Evolutionary conservation across 2,113 vertebrate species (phyloP), one percentile per base, ranked within the genome.

Genomic region (Candoia aspera): DNA sequence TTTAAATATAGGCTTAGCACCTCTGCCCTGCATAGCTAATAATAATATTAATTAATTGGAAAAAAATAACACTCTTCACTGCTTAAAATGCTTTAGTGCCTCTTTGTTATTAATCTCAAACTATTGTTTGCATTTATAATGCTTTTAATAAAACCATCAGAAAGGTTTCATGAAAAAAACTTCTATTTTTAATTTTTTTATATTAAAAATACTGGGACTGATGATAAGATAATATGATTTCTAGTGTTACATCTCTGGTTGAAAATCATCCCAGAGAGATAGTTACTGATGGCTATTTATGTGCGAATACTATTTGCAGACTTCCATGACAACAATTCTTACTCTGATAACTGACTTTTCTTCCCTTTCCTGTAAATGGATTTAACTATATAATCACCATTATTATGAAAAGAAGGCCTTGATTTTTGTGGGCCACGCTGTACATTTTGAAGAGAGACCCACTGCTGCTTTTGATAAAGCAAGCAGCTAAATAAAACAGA

Each of bases 111-210:
- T 90, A 53, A 15, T 33, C 59, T 54, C 12, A 0, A n/a, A 93
- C 86, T 90, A 3, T 88, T 92, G 24, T 10, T 93, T 91, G 17
- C 8, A 88, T 62, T 89, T 93, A 60, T 53, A 86, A 53, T 37
- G 89, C 86, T 93, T 91, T 91, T 68, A 84, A 92, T 87, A 68
- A 93, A 93, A 91, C 88, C 49, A 91, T 29, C 29, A 90, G 91
- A 24, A 88, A 58, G 26, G 26, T 12, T 37, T 73, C 8, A 8
- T n/a, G 13, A 68, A 37, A 73, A 79, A 79, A 49, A 49, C 4
- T 49, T 49, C 49, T 49, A 6, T 49, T 49, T 49, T 49, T 49
- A 49, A 49, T 3, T 5, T 49, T 49, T 49, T 49, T 49, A 49
- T 49, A 49, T 79, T 42, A 21, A 42, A 79, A 79, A 79, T 37